Conservation (phyloP, 2,113 vertebrate species). For the Burhinus oedicnemus region DNA sequence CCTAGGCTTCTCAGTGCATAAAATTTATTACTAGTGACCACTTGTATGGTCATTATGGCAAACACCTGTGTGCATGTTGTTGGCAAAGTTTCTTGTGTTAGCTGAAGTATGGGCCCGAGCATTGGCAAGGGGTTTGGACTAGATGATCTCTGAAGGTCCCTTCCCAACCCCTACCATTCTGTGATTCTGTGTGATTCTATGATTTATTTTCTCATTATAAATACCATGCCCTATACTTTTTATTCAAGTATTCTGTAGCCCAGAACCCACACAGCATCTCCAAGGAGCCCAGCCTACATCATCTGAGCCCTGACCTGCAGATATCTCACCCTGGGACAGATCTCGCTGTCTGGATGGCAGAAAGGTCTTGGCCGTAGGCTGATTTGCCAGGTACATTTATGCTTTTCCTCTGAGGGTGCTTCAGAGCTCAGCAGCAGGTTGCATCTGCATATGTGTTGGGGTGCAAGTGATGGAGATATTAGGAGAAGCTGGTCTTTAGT, state of each 20-base stretch:
- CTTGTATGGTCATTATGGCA: not conserved
- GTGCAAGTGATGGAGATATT: not conserved
- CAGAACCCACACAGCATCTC: not conserved
- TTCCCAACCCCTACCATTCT: no score
- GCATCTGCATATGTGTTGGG: not conserved
- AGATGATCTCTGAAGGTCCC: no score
- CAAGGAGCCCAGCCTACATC: not conserved
- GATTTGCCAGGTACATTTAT: not conserved
- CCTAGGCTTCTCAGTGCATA: not conserved
- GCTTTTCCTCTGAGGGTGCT: not conserved
- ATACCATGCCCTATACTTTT: not conserved
- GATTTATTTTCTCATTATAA: not conserved
- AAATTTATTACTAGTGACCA: not conserved
- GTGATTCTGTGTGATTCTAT: no score
- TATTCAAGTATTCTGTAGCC: not conserved
- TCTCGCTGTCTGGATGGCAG: not conserved
- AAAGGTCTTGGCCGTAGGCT: not conserved
- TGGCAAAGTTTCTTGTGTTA: not conserved
- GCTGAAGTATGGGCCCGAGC: not conserved
- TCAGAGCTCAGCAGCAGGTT: not conserved
- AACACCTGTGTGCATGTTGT: not conserved
- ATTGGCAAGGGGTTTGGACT: not conserved
- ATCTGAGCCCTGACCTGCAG: not conserved
- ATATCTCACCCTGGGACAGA: not conserved
- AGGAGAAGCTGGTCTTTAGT: not conserved